These are phyloP conservation scores for Cryptocheilus praepositus DNA, from an alignment of 2,888 invertebrate genomes.

Conservation along the genomic window DNA sequence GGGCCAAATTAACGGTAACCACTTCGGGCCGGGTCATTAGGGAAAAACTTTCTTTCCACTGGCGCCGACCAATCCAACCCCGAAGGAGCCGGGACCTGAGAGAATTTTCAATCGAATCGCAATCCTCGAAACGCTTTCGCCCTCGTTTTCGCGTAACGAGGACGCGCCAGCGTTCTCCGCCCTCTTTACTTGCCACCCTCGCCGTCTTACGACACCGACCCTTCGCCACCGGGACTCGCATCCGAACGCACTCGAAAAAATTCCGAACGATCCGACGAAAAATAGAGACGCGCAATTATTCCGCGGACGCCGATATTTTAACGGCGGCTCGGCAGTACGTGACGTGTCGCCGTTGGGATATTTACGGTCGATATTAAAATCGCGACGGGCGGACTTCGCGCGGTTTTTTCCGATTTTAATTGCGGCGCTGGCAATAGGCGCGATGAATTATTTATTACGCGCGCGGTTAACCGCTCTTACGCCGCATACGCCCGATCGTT, in stretches of 20 bases:
- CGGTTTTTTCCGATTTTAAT: too few relatives aligned
- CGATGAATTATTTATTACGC: too few relatives aligned
- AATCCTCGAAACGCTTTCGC: constrained; percentile 57
- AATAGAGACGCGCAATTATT: not conserved
- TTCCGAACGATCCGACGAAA: constrained; percentile 31
- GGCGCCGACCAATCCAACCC: constrained; percentile 56
- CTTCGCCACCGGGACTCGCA: constrained; percentile 10
- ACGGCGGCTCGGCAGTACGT: too few relatives aligned
- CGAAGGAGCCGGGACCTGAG: constrained; percentile 46
- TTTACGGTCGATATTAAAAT: constrained; percentile 14
- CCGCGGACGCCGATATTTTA: too few relatives aligned
- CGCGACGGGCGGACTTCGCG: too few relatives aligned
- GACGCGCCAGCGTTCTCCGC: constrained; percentile 41
- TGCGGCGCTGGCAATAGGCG: too few relatives aligned
- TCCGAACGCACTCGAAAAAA: constrained; percentile 14
- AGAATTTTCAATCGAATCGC: constrained; percentile 63
- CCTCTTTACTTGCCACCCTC: constrained; percentile 17
- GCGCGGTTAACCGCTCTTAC: too few relatives aligned
- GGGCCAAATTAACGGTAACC: constrained; percentile 69
- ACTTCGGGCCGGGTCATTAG: constrained; percentile 65
- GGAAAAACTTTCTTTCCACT: constrained; percentile 64
- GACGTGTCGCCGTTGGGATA: constrained; percentile 7
- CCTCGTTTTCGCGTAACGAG: constrained; percentile 56
- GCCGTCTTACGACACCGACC: constrained; percentile 16
- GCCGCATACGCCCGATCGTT: too few relatives aligned